Evolutionary conservation across 2,888 invertebrate genomes (phyloP).

Genomic region (Xestobium rufovillosum): DNA sequence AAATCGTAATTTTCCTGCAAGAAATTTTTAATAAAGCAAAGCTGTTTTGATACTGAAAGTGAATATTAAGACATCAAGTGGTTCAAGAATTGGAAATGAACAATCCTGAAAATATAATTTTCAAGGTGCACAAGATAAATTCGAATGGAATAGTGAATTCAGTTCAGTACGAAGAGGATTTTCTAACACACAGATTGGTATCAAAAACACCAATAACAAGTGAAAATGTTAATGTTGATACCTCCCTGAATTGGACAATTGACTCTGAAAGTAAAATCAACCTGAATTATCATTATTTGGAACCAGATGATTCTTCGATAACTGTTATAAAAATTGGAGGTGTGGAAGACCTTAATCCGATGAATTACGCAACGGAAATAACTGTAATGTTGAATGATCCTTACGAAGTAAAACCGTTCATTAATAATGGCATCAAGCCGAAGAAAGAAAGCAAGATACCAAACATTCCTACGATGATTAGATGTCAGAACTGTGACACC

Average conservation of each 20-base stretch:
- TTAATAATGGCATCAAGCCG: conserved; percentile 8
- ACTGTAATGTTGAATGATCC: conserved; percentile 20
- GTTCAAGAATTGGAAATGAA: conserved; percentile 31
- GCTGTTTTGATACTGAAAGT: conserved; percentile 34
- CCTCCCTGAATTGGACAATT: conserved; percentile 16
- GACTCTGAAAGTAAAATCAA: conserved; percentile 23
- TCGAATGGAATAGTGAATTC: conserved; percentile 30
- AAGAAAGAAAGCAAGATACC: conserved; percentile 12
- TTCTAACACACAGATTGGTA: conserved; percentile 30
- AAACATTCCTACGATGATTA: conserved; percentile 35
- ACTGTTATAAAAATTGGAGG: conserved; percentile 30
- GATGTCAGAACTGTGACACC: conserved; percentile 43
- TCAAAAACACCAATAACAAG: conserved; percentile 28
- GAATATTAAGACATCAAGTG: conserved; percentile 30
- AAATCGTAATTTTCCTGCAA: background rate
- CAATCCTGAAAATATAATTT: conserved; percentile 31
- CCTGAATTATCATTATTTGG: conserved; percentile 26
- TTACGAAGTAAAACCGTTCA: conserved; percentile 19
- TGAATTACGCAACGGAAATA: conserved; percentile 28
- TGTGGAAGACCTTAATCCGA: conserved; percentile 28
- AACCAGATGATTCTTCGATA: conserved; percentile 29
- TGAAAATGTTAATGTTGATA: conserved; percentile 24
- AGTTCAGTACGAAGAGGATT: conserved; percentile 32
- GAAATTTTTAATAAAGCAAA: conserved; percentile 24
- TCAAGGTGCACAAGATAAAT: conserved; percentile 32